Evolutionary conservation across 2,888 invertebrate species (phyloP).

Genomic region (Athalia cordata): DNA sequence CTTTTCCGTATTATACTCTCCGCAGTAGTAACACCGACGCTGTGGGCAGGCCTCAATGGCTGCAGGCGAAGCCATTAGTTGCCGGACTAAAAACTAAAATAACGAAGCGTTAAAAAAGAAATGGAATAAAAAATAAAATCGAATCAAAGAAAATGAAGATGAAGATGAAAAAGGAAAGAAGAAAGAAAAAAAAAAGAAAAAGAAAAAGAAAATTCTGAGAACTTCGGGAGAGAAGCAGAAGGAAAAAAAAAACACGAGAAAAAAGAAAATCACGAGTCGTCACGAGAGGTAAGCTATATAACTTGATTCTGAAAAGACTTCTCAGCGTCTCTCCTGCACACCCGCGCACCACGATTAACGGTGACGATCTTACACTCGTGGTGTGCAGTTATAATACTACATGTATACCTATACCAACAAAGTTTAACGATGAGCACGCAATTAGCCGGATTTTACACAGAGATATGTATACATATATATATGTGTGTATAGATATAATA

Average conservation of each 20-base stretch:
- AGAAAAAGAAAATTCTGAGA: not conserved
- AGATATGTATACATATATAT: not conserved
- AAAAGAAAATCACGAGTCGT: not conserved
- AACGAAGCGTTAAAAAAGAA: not conserved
- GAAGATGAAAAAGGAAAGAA: not conserved
- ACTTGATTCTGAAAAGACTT: not conserved
- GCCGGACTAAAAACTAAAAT: not conserved
- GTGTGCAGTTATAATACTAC: too few species aligned
- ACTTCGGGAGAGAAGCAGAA: not conserved
- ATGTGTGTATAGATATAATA: too few species aligned
- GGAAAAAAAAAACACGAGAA: not conserved
- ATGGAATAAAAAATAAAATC: not conserved
- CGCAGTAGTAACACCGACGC: not conserved
- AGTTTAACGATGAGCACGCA: conserved; percentile 19
- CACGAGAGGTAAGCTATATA: not conserved
- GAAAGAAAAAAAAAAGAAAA: not conserved
- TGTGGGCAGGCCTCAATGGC: too few species aligned
- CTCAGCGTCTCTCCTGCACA: not conserved
- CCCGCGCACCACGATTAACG: not conserved
- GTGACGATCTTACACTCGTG: conserved; percentile 4
- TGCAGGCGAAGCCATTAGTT: not conserved
- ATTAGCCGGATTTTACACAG: not conserved
- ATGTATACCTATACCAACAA: not conserved
- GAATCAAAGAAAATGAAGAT: too few species aligned
- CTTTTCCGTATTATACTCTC: not conserved